These are phyloP conservation scores for Poeciliopsis turrubarensis DNA, from an alignment of 2,113 vertebrate genomes.

Conservation along the genomic window DNA sequence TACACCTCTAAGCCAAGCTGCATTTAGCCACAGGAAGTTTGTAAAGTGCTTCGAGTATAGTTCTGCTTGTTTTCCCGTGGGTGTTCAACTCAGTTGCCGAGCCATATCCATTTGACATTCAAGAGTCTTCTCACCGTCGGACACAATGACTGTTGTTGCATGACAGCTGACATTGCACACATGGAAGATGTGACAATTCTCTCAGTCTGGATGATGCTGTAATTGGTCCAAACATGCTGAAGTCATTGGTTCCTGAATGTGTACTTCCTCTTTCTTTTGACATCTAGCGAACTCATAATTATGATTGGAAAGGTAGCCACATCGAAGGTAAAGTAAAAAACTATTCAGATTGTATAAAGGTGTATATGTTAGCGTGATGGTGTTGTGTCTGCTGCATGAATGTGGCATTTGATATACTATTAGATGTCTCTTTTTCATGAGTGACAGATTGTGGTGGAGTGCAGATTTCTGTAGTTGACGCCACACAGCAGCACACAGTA, in stretches of 20 bases:
- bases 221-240: slow-evolving; percentile 30
- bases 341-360: slow-evolving; percentile 17
- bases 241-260: slow-evolving; percentile 20
- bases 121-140: slow-evolving; percentile 28
- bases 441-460: slow-evolving; percentile 54
- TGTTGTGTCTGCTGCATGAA: slow-evolving; percentile 38
- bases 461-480: slow-evolving; percentile 63
- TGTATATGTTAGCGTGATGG: slow-evolving; percentile 37
- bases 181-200: slow-evolving; percentile 17
- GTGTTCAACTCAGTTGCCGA: slow-evolving; percentile 35
- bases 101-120: slow-evolving; percentile 50
- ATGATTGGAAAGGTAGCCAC: slow-evolving; percentile 22
- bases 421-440: slow-evolving; percentile 63
- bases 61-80: slow-evolving; percentile 21
- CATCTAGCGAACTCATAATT: slow-evolving; percentile 4
- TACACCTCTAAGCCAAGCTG: neutral
- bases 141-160: slow-evolving; percentile 51
- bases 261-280: slow-evolving; percentile 6
- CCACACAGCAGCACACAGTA: slow-evolving; percentile 38
- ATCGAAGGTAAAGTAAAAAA: slow-evolving; percentile 11
- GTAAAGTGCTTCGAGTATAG: slow-evolving; percentile 8
- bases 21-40: neutral
- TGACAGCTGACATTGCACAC: slow-evolving; percentile 35
- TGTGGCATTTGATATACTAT: slow-evolving; percentile 40
- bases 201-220: slow-evolving; percentile 17